phyloP scores from a whole-genome alignment of 2,113 vertebrate species.

The Plectropomus leopardus region DNA sequence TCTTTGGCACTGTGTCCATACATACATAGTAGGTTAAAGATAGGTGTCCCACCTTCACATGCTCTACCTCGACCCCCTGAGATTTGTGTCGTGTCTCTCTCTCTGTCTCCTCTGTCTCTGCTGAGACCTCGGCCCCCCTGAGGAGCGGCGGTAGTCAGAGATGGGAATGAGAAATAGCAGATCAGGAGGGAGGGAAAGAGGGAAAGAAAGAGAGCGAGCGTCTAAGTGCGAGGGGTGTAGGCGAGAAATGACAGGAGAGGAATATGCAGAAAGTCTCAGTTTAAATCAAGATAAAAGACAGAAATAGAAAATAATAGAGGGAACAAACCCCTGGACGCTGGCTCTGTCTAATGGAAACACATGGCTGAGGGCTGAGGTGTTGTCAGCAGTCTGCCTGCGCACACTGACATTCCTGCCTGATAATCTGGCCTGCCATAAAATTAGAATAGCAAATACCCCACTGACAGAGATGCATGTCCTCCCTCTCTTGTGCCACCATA shows the following conservation, averaged over 20 bases:
- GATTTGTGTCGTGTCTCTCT: constrained; percentile 66
- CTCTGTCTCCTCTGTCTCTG: constrained; percentile 61
- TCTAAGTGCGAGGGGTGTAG: constrained; percentile 15
- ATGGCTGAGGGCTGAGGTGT: constrained; percentile 97
- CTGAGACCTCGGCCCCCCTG: constrained; percentile 78
- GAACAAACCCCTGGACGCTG: constrained; percentile 93
- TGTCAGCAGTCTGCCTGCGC: constrained; percentile 93
- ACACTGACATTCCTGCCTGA: constrained; percentile 95
- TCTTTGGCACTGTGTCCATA: constrained; percentile 76
- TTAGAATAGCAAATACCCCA: constrained; percentile 99
- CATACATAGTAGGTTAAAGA: constrained; percentile 78
- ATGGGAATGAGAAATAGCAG: constrained; percentile 23
- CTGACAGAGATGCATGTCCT: constrained; percentile 99
- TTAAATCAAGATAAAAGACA: constrained; percentile 99
- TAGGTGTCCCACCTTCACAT: constrained; percentile 83
- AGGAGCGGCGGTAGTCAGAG: constrained; percentile 36
- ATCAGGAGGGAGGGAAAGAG: constrained; percentile 46
- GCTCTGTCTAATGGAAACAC: constrained; percentile 97
- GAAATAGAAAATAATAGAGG: constrained; percentile 97
- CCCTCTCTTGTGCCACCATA: constrained; percentile 94
- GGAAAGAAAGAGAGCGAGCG: constrained; percentile 16
- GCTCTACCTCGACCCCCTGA: constrained; percentile 67
- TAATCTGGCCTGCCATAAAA: constrained; percentile 99
- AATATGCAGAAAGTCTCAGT: constrained; percentile 95
- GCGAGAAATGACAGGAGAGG: constrained; percentile 91